Evolutionary conservation across 2,888 invertebrate genomes (phyloP), one percentile per base, ranked within the genome.

Genomic region (Celastrina argiolus): DNA sequence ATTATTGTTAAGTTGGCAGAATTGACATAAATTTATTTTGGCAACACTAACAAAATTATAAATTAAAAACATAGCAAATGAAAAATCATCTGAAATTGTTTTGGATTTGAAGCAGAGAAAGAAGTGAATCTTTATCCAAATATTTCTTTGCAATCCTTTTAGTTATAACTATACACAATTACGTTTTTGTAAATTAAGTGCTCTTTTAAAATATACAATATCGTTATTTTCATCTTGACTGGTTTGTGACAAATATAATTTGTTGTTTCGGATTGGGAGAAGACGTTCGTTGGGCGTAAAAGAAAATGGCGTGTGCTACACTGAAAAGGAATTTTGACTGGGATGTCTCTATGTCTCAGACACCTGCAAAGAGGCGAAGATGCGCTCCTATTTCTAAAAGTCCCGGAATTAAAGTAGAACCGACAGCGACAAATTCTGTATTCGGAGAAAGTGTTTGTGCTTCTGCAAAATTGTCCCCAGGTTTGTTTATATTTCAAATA

Each of bases 271-370:
- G 80, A 76, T 81, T 78, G 74, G 73, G 77, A 81, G 82, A 82
- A 81, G 85, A 85, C 85, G 82, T 92, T 93, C 88, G 85, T 85
- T 92, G 91, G 92, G 93, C 92, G 92, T 92, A 91, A 86, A 93
- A 88, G 88, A 94, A 94, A 93, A 99, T 99, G 98, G 98, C 98
- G 93, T 98, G 98, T 94, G 98, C 98, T 92, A 98, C 98, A 81
- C 93, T 98, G 75, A 98, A 98, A 93, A 94, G 98, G 88, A 95
- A 96, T 84, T 93, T 97, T 82, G 98, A 98, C 87, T 98, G 98
- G 94, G 98, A 98, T 51, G 51, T 51, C 92, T 96, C 97, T 73
- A 94, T 97, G 88, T 95, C 96, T 83, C 96, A 96, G 81, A 92
- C 96, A 79, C 97, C 97, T 69, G 94, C 95, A 36, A 98, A 98